Conservation (phyloP, 2,888 invertebrate species). For the Hydriomena furcata region DNA sequence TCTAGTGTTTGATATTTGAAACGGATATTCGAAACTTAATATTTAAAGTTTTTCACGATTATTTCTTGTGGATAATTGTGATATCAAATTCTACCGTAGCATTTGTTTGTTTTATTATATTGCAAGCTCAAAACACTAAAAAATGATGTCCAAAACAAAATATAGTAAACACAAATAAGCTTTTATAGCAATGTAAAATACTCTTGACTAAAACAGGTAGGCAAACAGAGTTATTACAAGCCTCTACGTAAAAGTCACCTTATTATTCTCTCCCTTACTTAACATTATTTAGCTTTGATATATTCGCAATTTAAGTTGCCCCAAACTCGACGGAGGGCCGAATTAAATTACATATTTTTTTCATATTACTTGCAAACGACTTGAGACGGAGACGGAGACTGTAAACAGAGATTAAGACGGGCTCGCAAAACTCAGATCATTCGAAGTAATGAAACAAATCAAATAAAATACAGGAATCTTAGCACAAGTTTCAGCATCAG, state of each 20-base stretch:
- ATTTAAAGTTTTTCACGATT: too few species aligned
- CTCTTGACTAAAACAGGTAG: conserved; percentile 18
- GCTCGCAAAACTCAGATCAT: conserved; percentile 14
- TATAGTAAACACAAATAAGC: neutral
- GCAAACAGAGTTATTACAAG: conserved; percentile 23
- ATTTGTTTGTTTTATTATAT: too few species aligned
- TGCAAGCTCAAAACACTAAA: too few species aligned
- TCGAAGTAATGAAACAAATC: conserved; percentile 17
- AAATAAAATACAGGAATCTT: conserved; percentile 9
- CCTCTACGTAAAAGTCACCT: conserved; percentile 54
- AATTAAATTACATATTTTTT: conserved; percentile 76
- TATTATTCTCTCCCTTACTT: conserved; percentile 66
- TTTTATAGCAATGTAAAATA: conserved; percentile 5
- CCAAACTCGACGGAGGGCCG: conserved; percentile 65
- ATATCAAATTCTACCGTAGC: too few species aligned
- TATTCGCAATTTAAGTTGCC: conserved; percentile 80
- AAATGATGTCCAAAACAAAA: neutral
- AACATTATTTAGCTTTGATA: conserved; percentile 80
- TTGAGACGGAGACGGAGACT: conserved; percentile 49
- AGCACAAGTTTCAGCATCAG: neutral
- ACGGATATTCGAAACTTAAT: too few species aligned
- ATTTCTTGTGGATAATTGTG: too few species aligned
- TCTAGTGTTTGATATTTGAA: too few species aligned
- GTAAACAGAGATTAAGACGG: conserved; percentile 50
- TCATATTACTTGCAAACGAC: conserved; percentile 58